phyloP scores from a whole-genome alignment of 2,113 vertebrate genomes.

The Oriolus oriolus region DNA sequence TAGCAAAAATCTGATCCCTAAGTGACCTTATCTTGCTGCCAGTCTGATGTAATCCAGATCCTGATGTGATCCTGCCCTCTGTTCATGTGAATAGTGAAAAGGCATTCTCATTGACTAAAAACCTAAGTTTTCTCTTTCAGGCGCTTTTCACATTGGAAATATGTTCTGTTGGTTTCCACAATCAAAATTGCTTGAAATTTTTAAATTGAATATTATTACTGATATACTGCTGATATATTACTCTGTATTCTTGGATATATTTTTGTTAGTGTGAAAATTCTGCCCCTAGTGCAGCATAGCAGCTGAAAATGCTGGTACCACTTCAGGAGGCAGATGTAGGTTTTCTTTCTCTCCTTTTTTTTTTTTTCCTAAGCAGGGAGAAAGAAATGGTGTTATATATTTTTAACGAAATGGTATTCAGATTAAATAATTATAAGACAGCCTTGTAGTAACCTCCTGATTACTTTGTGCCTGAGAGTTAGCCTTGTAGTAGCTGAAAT shows the following conservation, averaged over 20 bases:
- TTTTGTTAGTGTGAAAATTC: background rate
- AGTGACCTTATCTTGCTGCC: slow-evolving; percentile 29
- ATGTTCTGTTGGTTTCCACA: background rate
- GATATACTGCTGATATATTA: background rate
- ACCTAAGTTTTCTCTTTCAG: background rate
- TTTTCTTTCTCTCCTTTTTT: background rate
- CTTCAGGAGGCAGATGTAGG: background rate
- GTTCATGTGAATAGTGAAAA: background rate
- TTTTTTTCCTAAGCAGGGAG: background rate
- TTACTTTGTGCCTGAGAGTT: background rate
- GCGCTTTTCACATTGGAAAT: background rate
- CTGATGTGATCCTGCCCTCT: background rate
- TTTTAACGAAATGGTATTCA: background rate
- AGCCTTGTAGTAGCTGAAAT: background rate
- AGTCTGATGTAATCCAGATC: slow-evolving; percentile 31
- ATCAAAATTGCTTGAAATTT: background rate
- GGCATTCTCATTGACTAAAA: background rate
- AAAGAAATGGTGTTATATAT: background rate
- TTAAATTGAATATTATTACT: background rate
- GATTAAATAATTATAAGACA: slow-evolving; percentile 18
- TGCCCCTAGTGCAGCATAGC: background rate
- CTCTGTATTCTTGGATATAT: background rate
- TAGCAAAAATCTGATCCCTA: slow-evolving; percentile 45
- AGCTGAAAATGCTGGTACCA: background rate
- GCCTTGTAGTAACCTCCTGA: background rate